Evolutionary conservation across 2,888 invertebrate species (phyloP), one percentile per base, ranked within the genome.

Genomic region (Patella ulyssiponensis): DNA sequence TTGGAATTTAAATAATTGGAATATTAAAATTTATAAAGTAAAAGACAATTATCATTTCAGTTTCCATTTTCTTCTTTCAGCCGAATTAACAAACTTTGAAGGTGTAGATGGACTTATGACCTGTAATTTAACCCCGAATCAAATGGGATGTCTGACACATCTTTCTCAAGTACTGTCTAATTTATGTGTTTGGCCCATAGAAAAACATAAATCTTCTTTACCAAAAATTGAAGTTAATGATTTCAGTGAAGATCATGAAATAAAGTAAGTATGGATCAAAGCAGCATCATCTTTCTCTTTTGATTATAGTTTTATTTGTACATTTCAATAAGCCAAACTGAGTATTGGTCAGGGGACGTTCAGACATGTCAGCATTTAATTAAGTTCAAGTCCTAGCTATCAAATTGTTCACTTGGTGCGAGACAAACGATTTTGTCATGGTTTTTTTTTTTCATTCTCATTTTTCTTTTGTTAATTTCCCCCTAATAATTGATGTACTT

Each of bases 181-280:
- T 64, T 4, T 79, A 20, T 76, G 74, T 71, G 23, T 27, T n/a
- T 79, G 79, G 76, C 75, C 75, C 23, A 52, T 75, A n/a, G 69
- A 75, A 51, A 69, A 69, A 20, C 33, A 33, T 17, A 75, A 75
- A 44, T 23, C 75, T 11, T 33, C 20, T 27, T n/a, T 71, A 14
- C n/a, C 56, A 51, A 83, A 79, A 23, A 73, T 84, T 2, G 84
- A 86, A 71, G 75, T 86, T n/a, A 80, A 83, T 5, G 74, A 81
- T 17, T 84, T 86, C 70, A 81, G 81, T 69, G 86, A 86, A 58
- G 81, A 81, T 75, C 78, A 82, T 14, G 74, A 79, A 51, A 82
- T 86, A 71, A 85, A 83, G 86, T 86, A 76, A 69, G 71, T 7
- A 56, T 23, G 1, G 15, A 7, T 23, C 14, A 20, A 44, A 44